These are phyloP conservation scores for Heterotis niloticus DNA, from an alignment of 2,113 vertebrate species.

Conservation along the genomic window DNA sequence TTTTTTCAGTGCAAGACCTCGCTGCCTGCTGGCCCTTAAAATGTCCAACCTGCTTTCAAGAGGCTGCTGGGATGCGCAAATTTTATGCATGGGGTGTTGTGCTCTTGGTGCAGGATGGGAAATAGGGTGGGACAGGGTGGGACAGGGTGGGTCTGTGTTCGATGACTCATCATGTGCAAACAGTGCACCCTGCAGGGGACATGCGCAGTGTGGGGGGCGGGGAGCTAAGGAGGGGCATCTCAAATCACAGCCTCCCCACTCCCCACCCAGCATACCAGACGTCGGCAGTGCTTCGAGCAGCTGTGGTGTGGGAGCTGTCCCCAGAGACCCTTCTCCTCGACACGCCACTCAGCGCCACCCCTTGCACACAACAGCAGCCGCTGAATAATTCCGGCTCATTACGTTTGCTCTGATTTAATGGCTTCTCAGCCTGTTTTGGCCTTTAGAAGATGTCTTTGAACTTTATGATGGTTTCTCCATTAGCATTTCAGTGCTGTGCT, in stretches of 20 bases:
- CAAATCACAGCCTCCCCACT: neutral
- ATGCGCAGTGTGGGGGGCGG: neutral
- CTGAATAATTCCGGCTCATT: neutral
- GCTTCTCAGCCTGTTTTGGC: neutral
- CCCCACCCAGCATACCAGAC: neutral
- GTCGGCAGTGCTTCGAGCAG: neutral
- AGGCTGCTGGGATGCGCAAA: no score
- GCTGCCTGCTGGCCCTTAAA: no score
- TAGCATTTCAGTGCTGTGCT: neutral
- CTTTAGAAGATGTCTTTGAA: neutral
- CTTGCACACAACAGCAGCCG: neutral
- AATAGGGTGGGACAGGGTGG: no score
- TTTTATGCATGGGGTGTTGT: no score
- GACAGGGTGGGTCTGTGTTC: neutral
- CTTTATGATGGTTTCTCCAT: neutral
- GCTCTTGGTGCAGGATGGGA: no score
- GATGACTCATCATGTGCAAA: neutral
- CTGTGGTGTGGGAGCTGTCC: neutral
- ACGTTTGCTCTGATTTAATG: neutral
- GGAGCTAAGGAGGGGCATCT: neutral
- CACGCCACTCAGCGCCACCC: slow-evolving; percentile 1
- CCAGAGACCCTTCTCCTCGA: neutral
- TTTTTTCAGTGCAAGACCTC: no score
- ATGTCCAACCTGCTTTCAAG: no score
- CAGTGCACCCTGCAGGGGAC: neutral